These are phyloP conservation scores for Danio jaintianensis DNA, from an alignment of 2,797 vertebrate genomes.

Conservation along the genomic window DNA sequence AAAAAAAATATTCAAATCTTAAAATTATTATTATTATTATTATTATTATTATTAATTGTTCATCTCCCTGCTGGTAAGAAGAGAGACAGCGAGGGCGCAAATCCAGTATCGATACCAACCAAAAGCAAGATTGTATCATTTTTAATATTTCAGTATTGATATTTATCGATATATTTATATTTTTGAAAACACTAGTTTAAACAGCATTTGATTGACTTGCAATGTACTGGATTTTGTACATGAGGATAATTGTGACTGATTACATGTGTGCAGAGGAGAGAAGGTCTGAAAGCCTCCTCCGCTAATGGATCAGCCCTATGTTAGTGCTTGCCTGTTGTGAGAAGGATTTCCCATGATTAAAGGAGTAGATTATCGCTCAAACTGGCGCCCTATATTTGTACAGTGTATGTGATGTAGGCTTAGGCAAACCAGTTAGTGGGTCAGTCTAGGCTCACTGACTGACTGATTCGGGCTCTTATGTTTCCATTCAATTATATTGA, in stretches of 20 bases:
- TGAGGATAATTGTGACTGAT: neutral
- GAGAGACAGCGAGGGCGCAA: too few relatives aligned
- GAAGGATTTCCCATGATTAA: conserved; percentile 56
- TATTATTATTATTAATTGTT: too few relatives aligned
- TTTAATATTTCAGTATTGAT: too few relatives aligned
- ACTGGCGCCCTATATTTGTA: conserved; percentile 51
- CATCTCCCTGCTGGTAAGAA: too few relatives aligned
- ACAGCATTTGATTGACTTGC: too few relatives aligned
- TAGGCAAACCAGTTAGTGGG: conserved; percentile 31
- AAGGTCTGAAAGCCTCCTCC: conserved; percentile 18
- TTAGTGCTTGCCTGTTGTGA: conserved; percentile 32
- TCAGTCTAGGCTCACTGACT: conserved; percentile 25
- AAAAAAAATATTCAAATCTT: too few relatives aligned
- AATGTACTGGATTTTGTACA: too few relatives aligned
- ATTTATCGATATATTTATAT: too few relatives aligned
- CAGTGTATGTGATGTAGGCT: conserved; percentile 22
- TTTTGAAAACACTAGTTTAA: too few relatives aligned
- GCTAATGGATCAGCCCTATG: conserved; percentile 14
- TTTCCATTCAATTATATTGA: neutral
- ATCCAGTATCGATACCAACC: too few relatives aligned
- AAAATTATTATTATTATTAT: too few relatives aligned
- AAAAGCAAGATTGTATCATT: too few relatives aligned
- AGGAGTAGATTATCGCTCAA: conserved; percentile 52
- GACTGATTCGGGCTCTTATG: conserved; percentile 9
- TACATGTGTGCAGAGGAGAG: conserved; percentile 11